These are phyloP conservation scores for Tinamus guttatus DNA, from an alignment of 2,113 vertebrate species.

Conservation along the genomic window DNA sequence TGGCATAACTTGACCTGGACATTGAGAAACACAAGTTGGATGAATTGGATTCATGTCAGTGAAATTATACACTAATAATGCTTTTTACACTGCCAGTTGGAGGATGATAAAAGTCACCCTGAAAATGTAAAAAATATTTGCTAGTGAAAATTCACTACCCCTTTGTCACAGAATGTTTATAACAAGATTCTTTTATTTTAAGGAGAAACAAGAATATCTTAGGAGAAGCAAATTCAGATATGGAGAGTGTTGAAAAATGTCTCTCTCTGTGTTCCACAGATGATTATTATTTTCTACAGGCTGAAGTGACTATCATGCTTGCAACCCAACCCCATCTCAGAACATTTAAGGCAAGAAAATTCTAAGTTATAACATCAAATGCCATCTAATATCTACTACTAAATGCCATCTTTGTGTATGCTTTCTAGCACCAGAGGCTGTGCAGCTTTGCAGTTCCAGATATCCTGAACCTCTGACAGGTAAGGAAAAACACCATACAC, in stretches of 20 bases:
- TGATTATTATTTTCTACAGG: neutral
- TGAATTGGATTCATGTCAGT: neutral
- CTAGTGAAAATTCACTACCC: neutral
- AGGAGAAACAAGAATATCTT: neutral
- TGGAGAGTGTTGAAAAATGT: neutral
- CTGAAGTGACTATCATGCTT: neutral
- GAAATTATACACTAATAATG: neutral
- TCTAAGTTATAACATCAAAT: neutral
- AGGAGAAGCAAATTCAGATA: neutral
- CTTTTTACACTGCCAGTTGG: neutral
- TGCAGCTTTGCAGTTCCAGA: neutral
- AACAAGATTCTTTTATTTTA: neutral
- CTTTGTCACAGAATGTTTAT: neutral
- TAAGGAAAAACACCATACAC: neutral
- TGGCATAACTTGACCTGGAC: neutral
- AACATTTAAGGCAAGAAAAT: neutral
- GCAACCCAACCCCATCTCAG: neutral
- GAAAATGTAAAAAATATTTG: neutral
- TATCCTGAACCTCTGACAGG: neutral
- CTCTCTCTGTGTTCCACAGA: neutral
- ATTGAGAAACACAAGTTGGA: neutral
- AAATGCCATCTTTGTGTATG: neutral
- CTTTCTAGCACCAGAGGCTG: neutral
- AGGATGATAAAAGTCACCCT: neutral
- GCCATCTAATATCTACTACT: neutral